phyloP scores from a whole-genome alignment of 2,797 vertebrate genomes.

The Rousettus madagascariensis region DNA sequence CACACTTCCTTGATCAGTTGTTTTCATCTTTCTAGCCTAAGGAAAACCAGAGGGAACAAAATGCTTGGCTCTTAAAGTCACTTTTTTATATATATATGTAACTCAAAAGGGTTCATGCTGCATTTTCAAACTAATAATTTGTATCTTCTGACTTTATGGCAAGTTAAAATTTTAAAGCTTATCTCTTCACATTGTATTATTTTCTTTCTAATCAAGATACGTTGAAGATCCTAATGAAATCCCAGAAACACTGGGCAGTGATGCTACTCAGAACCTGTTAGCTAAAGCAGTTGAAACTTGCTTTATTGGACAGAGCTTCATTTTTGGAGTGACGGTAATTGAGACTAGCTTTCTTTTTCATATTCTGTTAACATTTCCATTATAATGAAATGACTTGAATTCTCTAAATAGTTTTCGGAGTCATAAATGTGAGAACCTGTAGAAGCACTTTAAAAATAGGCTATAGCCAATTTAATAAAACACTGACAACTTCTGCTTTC shows the following conservation, averaged over 20 bases:
- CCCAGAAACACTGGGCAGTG: slow-evolving; percentile 69
- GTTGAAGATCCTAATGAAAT: slow-evolving; percentile 82
- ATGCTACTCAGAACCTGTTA: slow-evolving; percentile 81
- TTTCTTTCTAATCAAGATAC: slow-evolving; percentile 77
- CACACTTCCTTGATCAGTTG: not conserved
- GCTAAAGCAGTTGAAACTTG: slow-evolving; percentile 91
- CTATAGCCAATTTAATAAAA: slow-evolving; percentile 22
- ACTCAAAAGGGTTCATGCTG: not conserved
- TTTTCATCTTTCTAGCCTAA: not conserved
- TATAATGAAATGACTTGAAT: slow-evolving; percentile 50
- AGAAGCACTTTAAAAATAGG: slow-evolving; percentile 39
- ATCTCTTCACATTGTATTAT: slow-evolving; percentile 24
- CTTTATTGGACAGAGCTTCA: slow-evolving; percentile 92
- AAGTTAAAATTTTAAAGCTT: slow-evolving; percentile 53
- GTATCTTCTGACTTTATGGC: not conserved
- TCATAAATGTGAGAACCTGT: not conserved
- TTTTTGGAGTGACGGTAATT: slow-evolving; percentile 95
- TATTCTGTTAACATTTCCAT: slow-evolving; percentile 51
- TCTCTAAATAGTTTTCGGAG: slow-evolving; percentile 19
- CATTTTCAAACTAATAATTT: slow-evolving; percentile 1
- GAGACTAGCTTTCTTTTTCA: slow-evolving; percentile 14
- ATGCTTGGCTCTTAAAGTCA: not conserved
- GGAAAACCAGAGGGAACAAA: not conserved
- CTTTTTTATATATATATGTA: not conserved
- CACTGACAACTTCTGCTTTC: slow-evolving; percentile 42